Evolutionary conservation across 64 coral and sea anemone genomes (phyloP), one percentile per base, ranked within the genome.

Genomic region (Acropora tenuis): DNA sequence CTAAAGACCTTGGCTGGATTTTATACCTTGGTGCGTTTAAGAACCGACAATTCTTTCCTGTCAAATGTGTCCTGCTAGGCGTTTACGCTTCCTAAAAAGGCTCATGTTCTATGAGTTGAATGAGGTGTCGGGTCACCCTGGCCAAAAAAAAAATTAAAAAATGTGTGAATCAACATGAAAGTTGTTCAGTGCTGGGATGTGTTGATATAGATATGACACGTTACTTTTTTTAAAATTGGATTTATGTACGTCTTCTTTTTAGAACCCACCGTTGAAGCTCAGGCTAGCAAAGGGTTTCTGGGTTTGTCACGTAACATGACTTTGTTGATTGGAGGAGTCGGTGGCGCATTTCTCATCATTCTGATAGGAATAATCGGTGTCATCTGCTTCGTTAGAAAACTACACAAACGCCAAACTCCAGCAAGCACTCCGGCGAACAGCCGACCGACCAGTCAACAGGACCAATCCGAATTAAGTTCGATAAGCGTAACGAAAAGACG

Each of bases 381-480:
- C 1, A 89, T 95, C 68, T 93, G 92, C 48, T 90, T 92, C 47
- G 90, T 99, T 20, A 86, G 94, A 92, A 95, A 92, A 79, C 88
- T 99, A 42, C 88, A 99, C 8, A 93, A 93, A 73, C 87, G 80
- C 16, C 88, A 80, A 2, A 94, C 77, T n/a, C 82, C 82, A 0
- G 57, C 44, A 10, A 89, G 76, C 41, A 88, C 92, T 30, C 91
- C 95, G n/a, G 47, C 72, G 4, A 89, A 92, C 68, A 92, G 92
- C 43, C 52, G 95, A 46, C 95, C 92, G 17, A 92, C 92, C 5
- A 97, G 92, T 42, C 92, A 90, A 69, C 78, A 78, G 16, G 92
- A 97, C 52, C 73, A 80, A 60, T 69, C 95, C 11, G 69, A 94
- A 74, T 86, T 91, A 88, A 75, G 73, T 46, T 80, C 95, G 6